Evolutionary conservation across 92 coral and sea anemone species (phyloP), one percentile per base, ranked within the genome.

Genomic region (Phenganax subtilis): DNA sequence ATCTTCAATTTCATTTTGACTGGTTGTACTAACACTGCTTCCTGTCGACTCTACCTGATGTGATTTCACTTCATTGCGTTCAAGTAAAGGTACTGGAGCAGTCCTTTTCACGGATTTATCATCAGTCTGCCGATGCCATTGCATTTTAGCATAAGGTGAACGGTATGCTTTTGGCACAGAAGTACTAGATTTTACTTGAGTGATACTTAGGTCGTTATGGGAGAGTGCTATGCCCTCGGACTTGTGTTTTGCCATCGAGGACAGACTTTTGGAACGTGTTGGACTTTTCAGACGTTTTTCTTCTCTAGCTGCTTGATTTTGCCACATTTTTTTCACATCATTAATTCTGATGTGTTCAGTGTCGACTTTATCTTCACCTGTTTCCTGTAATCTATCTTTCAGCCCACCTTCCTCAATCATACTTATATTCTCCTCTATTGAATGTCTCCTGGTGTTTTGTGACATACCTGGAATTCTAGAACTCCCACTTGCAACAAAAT

Each of bases 321-420:
- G 54, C 83, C 83, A 79, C 83, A 79, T 79, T 53, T 51, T 79
- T 65, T 79, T 79, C 6, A 79, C 47, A 20, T 62, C 83, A 9
- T 51, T 63, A 1, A 73, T 72, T 54, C 83, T 67, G 30, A 79
- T 79, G 51, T 79, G 83, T 9, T 79, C 74, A 11, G 15, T 17
- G 52, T 79, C 74, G 9, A 79, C 83, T 6, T 61, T 73, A 37
- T 63, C 12, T 4, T 9, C 51, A 15, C 52, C 60, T 4, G 53
- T 29, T 16, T 67, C 54, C 12, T 63, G 51, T 12, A 44, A 11
- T 28, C 10, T 51, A 54, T 79, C 83, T 64, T 25, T 63, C 12
- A 59, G 56, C 28, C 54, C 7, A 10, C 65, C 62, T 62, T 79
- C 74, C 12, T 28, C 29, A 11, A 31, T 52, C 47, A 30, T 68